Base-by-base conservation (phyloP, 2,113 vertebrate genomes). In the Tor tambroides region DNA sequence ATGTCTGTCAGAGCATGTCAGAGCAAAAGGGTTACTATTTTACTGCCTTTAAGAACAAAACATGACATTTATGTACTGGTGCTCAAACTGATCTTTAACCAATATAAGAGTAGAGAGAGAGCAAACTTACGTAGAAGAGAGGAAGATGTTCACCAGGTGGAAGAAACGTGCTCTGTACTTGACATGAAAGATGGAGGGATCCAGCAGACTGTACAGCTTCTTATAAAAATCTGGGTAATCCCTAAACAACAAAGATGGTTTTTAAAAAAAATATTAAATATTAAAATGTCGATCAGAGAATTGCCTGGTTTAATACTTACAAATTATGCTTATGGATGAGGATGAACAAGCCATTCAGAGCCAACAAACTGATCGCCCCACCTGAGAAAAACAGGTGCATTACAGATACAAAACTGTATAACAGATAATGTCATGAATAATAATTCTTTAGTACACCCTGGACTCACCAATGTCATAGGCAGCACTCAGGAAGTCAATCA, bases 181-280 rank as follows among this genome's bases (percentile, higher is more conserved):
- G 71, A 97, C 96, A 0, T 99, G 97, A 86, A 98, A 98, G 71
- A 99, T 32, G 0, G 97, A 97, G 0, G 97, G 96, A 12, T 99
- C 96, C 30, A 99, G 92, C 3, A 99, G 96, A 63, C 92, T 96
- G 84, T 99, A 99, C 30, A 99, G 91, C 87, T 99, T 99, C 78
- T 92, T 96, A 91, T 99, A 99, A 89, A 99, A 99, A 83, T 98
- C 96, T 0, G 98, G 98, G 82, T 99, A 99, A 81, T 99, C 97
- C 87, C 98, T 99, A 89, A 30, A 87, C 85, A 78, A 80, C 7
- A 87, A 4, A 84, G 2, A 72, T 41, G 2, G 9, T 23, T 72
- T 35, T 38, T 0, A 5, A 51, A 17, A 38, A 35, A 69, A 19
- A 30, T 3, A 49, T 49, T 46, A 49, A 35, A 72, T 12, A 72